Base-by-base conservation (phyloP, 1,140 invertebrate genomes). In the Solenopsis fugax region DNA sequence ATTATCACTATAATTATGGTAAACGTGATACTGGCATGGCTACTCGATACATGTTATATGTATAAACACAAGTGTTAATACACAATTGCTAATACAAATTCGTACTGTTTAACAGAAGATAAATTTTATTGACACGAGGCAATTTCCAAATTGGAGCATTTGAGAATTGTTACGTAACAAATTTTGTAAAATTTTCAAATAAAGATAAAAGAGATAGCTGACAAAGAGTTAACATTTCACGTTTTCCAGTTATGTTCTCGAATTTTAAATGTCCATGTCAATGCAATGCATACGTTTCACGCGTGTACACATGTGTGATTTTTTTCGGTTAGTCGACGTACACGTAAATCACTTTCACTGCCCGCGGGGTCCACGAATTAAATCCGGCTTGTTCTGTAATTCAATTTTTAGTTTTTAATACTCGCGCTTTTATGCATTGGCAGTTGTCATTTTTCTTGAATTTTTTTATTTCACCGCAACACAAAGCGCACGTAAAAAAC, bases 291-390 rank as follows among this genome's bases (percentile, higher is more conserved):
- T 60, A 69, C 41, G 69, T 60, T 75, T 84, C 69, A 34, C 13
- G 80, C 37, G 54, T 84, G 69, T 60, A 73, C 37, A 34, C 65
- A 37, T 62, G 37, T 60, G 52, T 62, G 24, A 58, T 56, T 84
- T 84, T 64, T 84, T 78, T 65, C 41, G 45, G 73, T 76, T 48
- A 78, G 34, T 60, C 71, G 75, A 78, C 73, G 18, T 64, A 54
- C 50, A 65, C 82, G 73, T 85, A 85, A 85, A 85, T 85, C 82
- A 85, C 82, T 85, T 85, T 85, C 82, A 78, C 82, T 78, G 82
- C 73, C 75, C 48, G 73, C 45, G 48, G 82, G 82, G 24, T 76
- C 60, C 18, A 37, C 82, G 62, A 85, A 85, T 78, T 62, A 85
- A 77, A 85, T 85, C 82, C 60, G 82, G 72, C 82, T 84, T 85